Base-by-base conservation (phyloP, 2,888 invertebrate species). In the Patella depressa region DNA sequence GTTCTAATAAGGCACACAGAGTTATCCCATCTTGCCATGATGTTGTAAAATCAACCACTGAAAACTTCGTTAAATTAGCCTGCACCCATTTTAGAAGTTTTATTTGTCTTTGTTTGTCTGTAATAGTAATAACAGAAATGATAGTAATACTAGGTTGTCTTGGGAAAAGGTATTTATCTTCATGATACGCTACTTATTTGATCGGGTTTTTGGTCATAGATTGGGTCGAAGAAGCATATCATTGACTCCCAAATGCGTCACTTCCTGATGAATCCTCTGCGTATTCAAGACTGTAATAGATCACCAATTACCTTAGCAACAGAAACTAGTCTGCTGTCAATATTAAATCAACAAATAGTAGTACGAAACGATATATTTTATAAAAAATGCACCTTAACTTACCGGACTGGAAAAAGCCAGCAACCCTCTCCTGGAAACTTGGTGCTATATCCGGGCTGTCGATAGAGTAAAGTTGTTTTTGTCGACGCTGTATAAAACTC, bases 1-100 rank as follows among this genome's bases (percentile, higher is more conserved):
- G 85, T 76, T 91, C 91, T 59, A 91, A 77, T 3, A 92, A 85
- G 14, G 89, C 89, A 79, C 91, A 91, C 11, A 92, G 83, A 0
- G 87, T 85, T 9, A 90, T 87, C 0, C 92, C 92, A 80, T 91
- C 90, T 9, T 87, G 86, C 91, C 91, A 92, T 65, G 86, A 86
- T 4, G 85, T 80, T 11, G 82, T 84, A 79, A 91, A 89, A 80
- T 91, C 86, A 17, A 72, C 55, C 53, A 89, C 81, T 4, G 75
- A 72, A 1, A 88, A 57, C 65, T 82, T 82, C 14, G 77, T 78
- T 2, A 88, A 53, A 54, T 82, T 81, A 15, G 75, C 73, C 76
- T 88, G 85, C 24, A 87, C 85, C 90, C 90, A 90, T 2, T 76
- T 71, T 57, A 90, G 81, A 12, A 89, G 83, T 0, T 84, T 79